These are phyloP conservation scores for Triplophysa dalaica DNA, from an alignment of 2,113 vertebrate species.

Conservation along the genomic window DNA sequence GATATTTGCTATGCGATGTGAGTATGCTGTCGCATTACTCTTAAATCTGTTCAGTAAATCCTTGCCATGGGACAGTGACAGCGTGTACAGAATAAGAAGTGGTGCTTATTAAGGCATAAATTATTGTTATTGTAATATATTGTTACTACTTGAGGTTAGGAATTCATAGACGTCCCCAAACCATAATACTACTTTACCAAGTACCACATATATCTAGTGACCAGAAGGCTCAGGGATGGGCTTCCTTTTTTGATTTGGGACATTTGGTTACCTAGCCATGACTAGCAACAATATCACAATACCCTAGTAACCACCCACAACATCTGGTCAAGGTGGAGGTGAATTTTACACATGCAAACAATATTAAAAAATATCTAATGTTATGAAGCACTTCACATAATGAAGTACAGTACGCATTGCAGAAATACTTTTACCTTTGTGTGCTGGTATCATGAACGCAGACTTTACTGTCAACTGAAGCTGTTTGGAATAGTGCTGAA, in stretches of 20 bases:
- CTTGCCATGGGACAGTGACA: neutral
- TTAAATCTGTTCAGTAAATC: neutral
- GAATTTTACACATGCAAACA: neutral
- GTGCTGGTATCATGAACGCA: neutral
- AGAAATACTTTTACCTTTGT: neutral
- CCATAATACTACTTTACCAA: too few relatives aligned
- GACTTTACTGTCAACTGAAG: neutral
- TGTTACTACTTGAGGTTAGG: too few relatives aligned
- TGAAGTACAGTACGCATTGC: neutral
- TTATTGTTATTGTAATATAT: too few relatives aligned
- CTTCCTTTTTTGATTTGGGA: too few relatives aligned
- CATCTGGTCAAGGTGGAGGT: neutral
- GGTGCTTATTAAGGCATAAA: neutral
- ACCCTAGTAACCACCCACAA: neutral
- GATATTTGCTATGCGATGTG: neutral
- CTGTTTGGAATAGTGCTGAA: neutral
- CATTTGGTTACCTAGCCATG: too few relatives aligned
- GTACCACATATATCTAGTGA: too few relatives aligned
- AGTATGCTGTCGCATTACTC: neutral
- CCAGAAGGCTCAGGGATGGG: too few relatives aligned
- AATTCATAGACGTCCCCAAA: too few relatives aligned
- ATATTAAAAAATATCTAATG: too few relatives aligned
- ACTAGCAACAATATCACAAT: neutral
- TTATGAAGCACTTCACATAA: neutral
- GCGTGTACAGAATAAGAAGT: neutral